phyloP scores from a whole-genome alignment of 2,797 vertebrate genomes.

The Sitta carolinensis region DNA sequence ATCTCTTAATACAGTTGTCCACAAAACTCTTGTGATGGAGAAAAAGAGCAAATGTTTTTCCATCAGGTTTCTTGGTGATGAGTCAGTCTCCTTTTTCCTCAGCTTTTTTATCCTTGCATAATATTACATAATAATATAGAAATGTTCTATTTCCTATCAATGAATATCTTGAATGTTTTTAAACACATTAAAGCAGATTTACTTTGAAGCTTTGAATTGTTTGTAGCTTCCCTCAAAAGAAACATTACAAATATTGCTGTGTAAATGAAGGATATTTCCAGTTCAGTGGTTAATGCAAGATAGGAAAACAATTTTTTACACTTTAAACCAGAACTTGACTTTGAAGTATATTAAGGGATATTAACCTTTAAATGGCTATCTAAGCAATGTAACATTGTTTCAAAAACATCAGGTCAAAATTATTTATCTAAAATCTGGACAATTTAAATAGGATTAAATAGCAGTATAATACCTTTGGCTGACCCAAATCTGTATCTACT shows the following conservation, averaged over 20 bases:
- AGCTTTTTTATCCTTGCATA: conserved; percentile 17
- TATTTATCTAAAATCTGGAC: background rate
- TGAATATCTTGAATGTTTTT: background rate
- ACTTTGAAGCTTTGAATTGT: conserved; percentile 49
- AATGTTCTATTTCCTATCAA: conserved; percentile 31
- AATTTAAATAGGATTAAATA: background rate
- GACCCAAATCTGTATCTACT: conserved; percentile 9
- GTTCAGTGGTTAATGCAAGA: conserved; percentile 7
- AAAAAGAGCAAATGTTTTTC: background rate
- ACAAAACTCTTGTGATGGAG: background rate
- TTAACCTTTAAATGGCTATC: background rate
- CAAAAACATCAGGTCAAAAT: background rate
- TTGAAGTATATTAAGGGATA: background rate
- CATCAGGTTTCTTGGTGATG: conserved; percentile 9
- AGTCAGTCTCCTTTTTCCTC: conserved; percentile 19
- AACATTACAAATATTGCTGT: background rate
- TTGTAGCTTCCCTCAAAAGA: conserved; percentile 2
- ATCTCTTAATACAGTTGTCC: background rate
- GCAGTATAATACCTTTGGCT: background rate
- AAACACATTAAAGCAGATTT: conserved; percentile 51
- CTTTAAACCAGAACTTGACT: background rate
- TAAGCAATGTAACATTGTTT: background rate
- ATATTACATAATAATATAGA: conserved; percentile 29
- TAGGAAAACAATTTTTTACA: background rate
- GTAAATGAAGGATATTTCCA: conserved; percentile 38